Conservation (phyloP, 2,113 vertebrate genomes). For the Microtus pennsylvanicus region DNA sequence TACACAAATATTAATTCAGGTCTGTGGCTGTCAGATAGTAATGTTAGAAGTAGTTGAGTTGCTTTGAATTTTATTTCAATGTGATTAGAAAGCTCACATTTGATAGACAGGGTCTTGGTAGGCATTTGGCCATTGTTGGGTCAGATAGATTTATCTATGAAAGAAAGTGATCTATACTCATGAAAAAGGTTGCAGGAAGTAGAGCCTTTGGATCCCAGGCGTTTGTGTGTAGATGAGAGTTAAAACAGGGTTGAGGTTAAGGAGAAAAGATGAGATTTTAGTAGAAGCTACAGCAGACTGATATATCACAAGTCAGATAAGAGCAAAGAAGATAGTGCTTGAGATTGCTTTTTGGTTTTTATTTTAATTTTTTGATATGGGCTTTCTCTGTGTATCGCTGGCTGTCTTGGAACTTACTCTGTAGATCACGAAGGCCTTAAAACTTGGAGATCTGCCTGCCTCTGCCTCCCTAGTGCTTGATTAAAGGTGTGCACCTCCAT, state of each 20-base stretch:
- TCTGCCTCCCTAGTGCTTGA: neutral
- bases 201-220: neutral
- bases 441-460: neutral
- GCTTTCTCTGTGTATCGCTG: neutral
- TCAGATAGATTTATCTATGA: neutral
- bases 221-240: neutral
- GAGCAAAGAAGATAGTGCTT: neutral
- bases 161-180: neutral
- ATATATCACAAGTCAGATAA: slow-evolving; percentile 7
- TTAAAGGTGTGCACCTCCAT: neutral
- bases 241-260: neutral
- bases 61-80: slow-evolving; percentile 58
- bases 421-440: neutral
- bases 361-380: neutral
- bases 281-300: neutral
- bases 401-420: neutral
- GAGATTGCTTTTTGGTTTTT: neutral
- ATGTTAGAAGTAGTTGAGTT: slow-evolving; percentile 55
- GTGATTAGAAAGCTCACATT: slow-evolving; percentile 44
- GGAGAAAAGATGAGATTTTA: slow-evolving; percentile 12
- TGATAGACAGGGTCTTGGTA: slow-evolving; percentile 49
- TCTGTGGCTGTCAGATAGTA: slow-evolving; percentile 54
- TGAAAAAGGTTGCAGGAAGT: neutral
- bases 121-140: neutral
- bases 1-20: slow-evolving; percentile 63